Base-by-base conservation (phyloP, 2,888 invertebrate species). In the Horisme vitalbata region DNA sequence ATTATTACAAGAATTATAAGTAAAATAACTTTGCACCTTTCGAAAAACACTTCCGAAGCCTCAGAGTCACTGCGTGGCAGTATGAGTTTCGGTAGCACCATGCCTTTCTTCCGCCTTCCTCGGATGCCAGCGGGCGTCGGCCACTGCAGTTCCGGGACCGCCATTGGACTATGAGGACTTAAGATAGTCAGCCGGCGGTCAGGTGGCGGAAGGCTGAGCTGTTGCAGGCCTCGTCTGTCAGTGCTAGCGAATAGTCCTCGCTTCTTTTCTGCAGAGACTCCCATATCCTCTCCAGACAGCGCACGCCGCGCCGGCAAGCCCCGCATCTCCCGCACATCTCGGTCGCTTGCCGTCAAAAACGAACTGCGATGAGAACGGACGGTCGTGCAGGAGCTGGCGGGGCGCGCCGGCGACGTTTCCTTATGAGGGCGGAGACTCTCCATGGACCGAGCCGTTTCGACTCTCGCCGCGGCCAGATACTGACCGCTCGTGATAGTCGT, bases 161-260 rank as follows among this genome's bases (percentile, higher is more conserved):
- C 93, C 68, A 94, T 91, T 0, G 96, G 96, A 67, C 94, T 94
- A 73, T 94, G 95, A 0, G 95, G 94, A 59, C 96, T 96, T 46
- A 96, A 83, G 46, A 96, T 96, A 26, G 95, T 95, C 37, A 96
- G 91, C 57, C 91, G 89, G 7, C 91, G 88, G 48, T 92, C 93
- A 0, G 93, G 93, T 5, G 94, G 94, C 5, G 94, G 94, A 23
- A 94, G 79, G 61, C 94, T 94, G 24, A 94, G 84, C 68, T 95
- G 93, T 63, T 93, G 93, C 11, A 94, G 91, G 18, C 83, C 85
- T 15, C 91, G 90, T 35, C 93, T 83, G 65, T 93, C 93, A 15
- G 92, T 92, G 45, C 92, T 92, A 4, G 94, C 94, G 79, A 94
- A 94, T 45, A 94, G 68, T 0, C 93, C 94, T 4, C 94, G 83